A percentile compares a stretch with the other conserved stretches of the same genome.
Conservation (phyloP, 2,113 vertebrate genomes). For the Promerops cafer region DNA sequence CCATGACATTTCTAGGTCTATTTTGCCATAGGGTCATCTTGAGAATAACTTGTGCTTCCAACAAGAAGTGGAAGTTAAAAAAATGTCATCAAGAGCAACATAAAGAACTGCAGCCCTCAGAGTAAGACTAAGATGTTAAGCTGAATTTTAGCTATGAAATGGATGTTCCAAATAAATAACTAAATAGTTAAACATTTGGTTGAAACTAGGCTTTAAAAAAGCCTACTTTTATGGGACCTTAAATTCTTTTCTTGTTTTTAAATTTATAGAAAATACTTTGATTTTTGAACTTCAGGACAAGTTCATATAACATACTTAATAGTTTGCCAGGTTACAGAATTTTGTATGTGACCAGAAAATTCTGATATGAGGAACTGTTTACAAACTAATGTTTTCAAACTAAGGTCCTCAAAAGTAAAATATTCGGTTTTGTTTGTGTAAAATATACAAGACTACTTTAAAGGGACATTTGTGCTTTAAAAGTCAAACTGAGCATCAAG, state of each 20-base stretch:
- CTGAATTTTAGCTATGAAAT: neutral
- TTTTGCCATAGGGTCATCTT: neutral
- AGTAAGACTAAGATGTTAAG: neutral
- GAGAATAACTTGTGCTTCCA: neutral
- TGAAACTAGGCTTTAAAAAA: neutral
- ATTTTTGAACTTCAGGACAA: neutral
- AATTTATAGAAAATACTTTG: neutral
- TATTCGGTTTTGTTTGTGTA: neutral
- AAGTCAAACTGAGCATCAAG: neutral
- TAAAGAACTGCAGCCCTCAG: neutral
- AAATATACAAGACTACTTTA: neutral
- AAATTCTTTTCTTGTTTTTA: neutral
- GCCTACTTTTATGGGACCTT: fast-evolving
- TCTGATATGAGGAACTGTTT: neutral
- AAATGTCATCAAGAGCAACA: neutral
- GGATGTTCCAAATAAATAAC: neutral
- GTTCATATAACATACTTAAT: neutral
- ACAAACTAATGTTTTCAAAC: neutral
- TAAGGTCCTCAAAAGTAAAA: neutral
- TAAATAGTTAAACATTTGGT: neutral
- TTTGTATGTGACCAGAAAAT: neutral
- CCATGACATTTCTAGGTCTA: neutral
- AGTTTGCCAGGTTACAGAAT: neutral
- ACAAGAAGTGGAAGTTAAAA: neutral
- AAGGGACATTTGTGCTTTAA: neutral